A percentile compares a stretch with the other conserved stretches of the same genome.
These are phyloP conservation scores for Lepus timidus DNA, from an alignment of 2,113 vertebrate species.

Conservation along the genomic window DNA sequence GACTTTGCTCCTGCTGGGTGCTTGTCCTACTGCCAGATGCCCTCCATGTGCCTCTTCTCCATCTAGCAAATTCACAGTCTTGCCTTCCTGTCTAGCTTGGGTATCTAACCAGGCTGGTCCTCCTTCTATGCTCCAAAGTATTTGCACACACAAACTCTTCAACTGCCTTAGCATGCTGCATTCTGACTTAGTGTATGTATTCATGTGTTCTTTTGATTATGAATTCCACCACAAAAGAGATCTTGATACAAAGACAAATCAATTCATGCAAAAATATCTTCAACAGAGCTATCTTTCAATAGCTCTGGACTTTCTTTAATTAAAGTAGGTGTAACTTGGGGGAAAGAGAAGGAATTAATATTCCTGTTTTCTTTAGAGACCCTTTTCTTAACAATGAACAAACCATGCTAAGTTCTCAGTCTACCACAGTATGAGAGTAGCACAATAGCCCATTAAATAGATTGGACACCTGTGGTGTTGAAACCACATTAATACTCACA, in stretches of 20 bases:
- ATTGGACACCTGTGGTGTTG: not conserved
- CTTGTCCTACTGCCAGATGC: not conserved
- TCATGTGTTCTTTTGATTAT: not conserved
- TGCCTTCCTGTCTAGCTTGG: not conserved
- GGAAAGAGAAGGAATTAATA: not conserved
- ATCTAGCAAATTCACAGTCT: not conserved
- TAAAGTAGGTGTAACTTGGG: not conserved
- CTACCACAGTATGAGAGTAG: not conserved
- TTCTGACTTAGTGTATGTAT: not conserved
- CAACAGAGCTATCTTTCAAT: not conserved
- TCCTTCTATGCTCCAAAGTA: not conserved
- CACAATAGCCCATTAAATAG: not conserved
- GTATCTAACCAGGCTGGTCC: not conserved
- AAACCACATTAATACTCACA: not conserved
- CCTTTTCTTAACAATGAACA: not conserved
- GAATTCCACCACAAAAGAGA: slow-evolving; percentile 21
- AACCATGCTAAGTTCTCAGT: not conserved
- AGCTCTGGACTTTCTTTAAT: not conserved
- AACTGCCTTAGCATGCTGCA: not conserved
- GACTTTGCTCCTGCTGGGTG: not conserved
- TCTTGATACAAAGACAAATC: not conserved
- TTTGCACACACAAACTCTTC: not conserved
- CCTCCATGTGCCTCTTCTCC: not conserved
- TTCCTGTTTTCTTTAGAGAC: not conserved
- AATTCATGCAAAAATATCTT: not conserved